phyloP scores from a whole-genome alignment of 2,797 vertebrate species.

The Myotis daubentonii region DNA sequence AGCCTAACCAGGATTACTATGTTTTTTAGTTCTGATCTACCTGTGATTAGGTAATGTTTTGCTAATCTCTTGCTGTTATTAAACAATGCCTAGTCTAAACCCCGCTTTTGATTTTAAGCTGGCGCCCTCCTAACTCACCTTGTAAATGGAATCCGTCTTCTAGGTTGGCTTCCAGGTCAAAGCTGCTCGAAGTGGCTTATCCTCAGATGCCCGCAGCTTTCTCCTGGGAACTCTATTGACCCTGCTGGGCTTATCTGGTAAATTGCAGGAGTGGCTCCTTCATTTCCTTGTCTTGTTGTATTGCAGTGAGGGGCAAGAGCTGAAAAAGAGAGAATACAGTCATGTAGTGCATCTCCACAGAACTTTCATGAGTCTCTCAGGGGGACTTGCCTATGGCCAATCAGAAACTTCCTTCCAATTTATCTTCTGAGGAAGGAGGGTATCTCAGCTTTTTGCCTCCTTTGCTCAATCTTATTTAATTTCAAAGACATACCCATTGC shows the following conservation, averaged over 20 bases:
- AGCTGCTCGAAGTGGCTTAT: neutral
- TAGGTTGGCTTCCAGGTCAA: neutral
- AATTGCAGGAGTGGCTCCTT: neutral
- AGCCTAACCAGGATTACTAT: neutral
- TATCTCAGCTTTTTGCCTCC: neutral
- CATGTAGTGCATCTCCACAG: neutral
- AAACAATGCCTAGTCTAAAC: neutral
- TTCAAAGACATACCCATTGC: neutral
- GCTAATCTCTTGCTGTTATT: neutral
- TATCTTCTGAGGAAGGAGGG: neutral
- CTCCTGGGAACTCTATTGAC: neutral
- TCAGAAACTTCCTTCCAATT: conserved; percentile 11
- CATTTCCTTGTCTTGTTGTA: conserved; percentile 46
- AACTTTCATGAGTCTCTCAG: neutral
- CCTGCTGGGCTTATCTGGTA: neutral
- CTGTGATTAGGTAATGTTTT: neutral
- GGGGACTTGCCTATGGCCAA: neutral
- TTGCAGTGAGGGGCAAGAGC: conserved; percentile 2
- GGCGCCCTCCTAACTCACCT: conserved; percentile 37
- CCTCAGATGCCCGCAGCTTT: neutral
- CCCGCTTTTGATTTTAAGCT: neutral
- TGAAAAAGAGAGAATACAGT: conserved; percentile 50
- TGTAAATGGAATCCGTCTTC: neutral
- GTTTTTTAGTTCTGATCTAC: neutral
- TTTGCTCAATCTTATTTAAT: neutral